These are phyloP conservation scores for Bucco capensis DNA, from an alignment of 2,113 vertebrate species.

Conservation along the genomic window DNA sequence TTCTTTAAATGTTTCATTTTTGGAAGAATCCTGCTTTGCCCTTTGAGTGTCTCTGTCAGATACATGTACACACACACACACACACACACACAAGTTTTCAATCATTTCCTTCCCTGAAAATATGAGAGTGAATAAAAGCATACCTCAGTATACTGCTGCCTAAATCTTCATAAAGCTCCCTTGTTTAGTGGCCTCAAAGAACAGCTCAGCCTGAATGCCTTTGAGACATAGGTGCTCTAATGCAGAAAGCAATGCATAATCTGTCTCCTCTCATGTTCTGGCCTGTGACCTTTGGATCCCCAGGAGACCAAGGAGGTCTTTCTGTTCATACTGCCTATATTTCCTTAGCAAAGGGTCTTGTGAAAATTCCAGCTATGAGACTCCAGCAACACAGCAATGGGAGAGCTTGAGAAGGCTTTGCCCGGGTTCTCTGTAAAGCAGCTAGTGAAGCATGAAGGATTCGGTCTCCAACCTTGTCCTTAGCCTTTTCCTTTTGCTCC, in stretches of 20 bases:
- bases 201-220: neutral
- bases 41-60: neutral
- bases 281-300: conserved; percentile 20
- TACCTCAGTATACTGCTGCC: neutral
- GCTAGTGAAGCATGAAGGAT: neutral
- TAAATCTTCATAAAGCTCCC: neutral
- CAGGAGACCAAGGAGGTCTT: neutral
- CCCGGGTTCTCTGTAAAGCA: neutral
- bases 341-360: neutral
- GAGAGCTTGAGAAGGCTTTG: neutral
- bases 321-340: neutral
- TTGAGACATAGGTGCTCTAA: conserved; percentile 2
- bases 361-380: neutral
- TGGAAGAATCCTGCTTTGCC: neutral
- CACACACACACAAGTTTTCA: rapidly evolving
- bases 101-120: neutral
- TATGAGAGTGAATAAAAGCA: neutral
- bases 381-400: rapidly evolving
- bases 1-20: neutral
- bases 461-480: neutral
- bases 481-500: neutral
- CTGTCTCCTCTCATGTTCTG: neutral
- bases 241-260: conserved; percentile 14
- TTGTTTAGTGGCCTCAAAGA: neutral
- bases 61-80: rapidly evolving